Percentiles rank a stretch among this genome's conserved stretches.
Evolutionary conservation across 2,888 invertebrate species (phyloP).

Genomic region (Agrochola lota): DNA sequence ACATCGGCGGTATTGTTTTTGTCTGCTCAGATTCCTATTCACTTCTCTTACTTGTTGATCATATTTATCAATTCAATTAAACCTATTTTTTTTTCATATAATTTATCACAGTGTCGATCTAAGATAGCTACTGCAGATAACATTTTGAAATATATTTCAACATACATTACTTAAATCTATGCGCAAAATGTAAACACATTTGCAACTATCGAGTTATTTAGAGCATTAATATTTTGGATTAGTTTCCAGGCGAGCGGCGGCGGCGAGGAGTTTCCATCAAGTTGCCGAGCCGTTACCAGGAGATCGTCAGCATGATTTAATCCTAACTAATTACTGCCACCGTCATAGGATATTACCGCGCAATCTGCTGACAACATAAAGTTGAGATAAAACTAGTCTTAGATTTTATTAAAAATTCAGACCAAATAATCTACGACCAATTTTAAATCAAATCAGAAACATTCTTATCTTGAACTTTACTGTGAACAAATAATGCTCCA

Average conservation of each 20-base stretch:
- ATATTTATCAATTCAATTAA: conserved; percentile 18
- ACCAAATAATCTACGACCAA: conserved; percentile 65
- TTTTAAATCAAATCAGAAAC: conserved; percentile 68
- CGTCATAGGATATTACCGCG: conserved; percentile 72
- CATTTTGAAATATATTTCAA: conserved; percentile 44
- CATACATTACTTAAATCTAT: conserved; percentile 34
- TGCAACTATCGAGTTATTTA: conserved; percentile 73
- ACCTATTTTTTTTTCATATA: conserved; percentile 14
- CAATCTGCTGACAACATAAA: conserved; percentile 67
- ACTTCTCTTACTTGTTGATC: conserved; percentile 20
- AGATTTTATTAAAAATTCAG: conserved; percentile 65
- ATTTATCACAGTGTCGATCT: conserved; percentile 23
- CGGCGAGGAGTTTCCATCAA: conserved; percentile 72
- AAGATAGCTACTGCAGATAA: conserved; percentile 27
- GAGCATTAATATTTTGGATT: conserved; percentile 75
- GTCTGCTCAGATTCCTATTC: conserved; percentile 7
- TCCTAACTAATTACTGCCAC: conserved; percentile 82
- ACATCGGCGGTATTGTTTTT: conserved; percentile 62
- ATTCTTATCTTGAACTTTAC: conserved; percentile 16
- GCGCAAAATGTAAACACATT: conserved; percentile 69
- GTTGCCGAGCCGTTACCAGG: conserved; percentile 74
- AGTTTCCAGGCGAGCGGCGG: conserved; percentile 67
- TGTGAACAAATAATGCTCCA: conserved; percentile 64
- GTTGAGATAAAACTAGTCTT: conserved; percentile 54
- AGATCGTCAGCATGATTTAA: conserved; percentile 79